Evolutionary conservation across 2,888 invertebrate genomes (phyloP), one percentile per base, ranked within the genome.

Genomic region (Dyspetes luteomarginatus): DNA sequence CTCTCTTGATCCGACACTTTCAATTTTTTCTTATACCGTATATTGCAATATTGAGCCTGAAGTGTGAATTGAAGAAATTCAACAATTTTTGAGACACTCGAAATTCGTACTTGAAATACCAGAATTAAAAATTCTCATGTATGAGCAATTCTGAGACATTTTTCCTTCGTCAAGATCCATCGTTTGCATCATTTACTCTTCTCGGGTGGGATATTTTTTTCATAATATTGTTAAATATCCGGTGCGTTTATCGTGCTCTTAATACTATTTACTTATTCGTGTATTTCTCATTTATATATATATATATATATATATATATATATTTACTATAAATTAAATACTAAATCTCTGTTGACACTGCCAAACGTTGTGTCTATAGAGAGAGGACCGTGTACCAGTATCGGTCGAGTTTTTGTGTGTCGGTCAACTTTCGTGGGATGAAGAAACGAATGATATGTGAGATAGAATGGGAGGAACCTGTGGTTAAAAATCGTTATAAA

Each of bases 381-480:
- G n/a, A n/a, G 50, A 72, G 30, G 79, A 79, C 67, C 62, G 69
- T 56, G 12, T 73, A 65, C 22, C 30, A 52, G 43, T 74, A 80
- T 73, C 22, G 56, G 60, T 82, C 24, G 65, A 67, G 43, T 50
- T 72, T 75, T 5, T 30, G 69, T 22, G 64, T 62, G 50, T 67
- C 58, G 48, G 58, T 82, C 71, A 77, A 79, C 80, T 69, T 76
- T 78, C 75, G 56, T 72, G 67, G 62, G 64, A 83, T 80, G 52
- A 82, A 78, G 45, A 76, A 75, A 78, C 73, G 62, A 79, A 68
- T 82, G 83, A 83, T 84, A 83, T 84, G 83, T 84, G 65, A 69
- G 73, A 62, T 58, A 65, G 62, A 67, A 78, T 48, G 36, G 50
- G 28, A 36, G 48, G 60, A 36, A 52, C 69, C 60, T 72, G 60